These are phyloP conservation scores for Sipha flava DNA, from an alignment of 1,140 invertebrate genomes.

Conservation along the genomic window DNA sequence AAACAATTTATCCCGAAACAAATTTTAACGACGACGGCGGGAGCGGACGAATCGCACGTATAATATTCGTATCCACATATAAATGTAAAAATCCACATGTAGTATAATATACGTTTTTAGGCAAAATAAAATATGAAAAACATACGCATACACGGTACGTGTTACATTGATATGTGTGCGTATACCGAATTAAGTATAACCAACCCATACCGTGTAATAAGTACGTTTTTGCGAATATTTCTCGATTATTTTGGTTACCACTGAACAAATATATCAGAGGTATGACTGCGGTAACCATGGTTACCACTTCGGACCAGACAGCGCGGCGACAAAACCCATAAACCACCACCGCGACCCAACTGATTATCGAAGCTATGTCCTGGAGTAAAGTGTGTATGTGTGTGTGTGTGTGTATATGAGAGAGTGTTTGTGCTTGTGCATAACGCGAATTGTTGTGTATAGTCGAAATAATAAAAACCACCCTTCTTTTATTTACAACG, in stretches of 20 bases:
- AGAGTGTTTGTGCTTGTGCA: not conserved
- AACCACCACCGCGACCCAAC: not conserved
- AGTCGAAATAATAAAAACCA: not conserved
- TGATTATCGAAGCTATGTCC: not conserved
- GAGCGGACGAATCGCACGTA: no score
- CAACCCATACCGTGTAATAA: no score
- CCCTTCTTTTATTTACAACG: not conserved
- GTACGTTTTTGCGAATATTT: no score
- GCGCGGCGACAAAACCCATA: conserved; percentile 14
- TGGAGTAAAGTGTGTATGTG: not conserved
- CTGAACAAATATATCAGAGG: not conserved
- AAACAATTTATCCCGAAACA: no score
- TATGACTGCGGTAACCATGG: not conserved
- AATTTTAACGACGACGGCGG: no score
- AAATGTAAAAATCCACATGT: no score
- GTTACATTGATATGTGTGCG: no score
- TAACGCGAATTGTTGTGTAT: not conserved
- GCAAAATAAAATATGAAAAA: no score
- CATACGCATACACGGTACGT: no score
- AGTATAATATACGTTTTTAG: no score
- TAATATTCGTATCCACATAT: no score
- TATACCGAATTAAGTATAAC: no score
- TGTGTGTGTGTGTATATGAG: not conserved
- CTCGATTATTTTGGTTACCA: not conserved
- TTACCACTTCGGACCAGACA: not conserved